Evolutionary conservation across 2,113 vertebrate genomes (phyloP), one percentile per base, ranked within the genome.

Genomic region (Neotoma lepida): DNA sequence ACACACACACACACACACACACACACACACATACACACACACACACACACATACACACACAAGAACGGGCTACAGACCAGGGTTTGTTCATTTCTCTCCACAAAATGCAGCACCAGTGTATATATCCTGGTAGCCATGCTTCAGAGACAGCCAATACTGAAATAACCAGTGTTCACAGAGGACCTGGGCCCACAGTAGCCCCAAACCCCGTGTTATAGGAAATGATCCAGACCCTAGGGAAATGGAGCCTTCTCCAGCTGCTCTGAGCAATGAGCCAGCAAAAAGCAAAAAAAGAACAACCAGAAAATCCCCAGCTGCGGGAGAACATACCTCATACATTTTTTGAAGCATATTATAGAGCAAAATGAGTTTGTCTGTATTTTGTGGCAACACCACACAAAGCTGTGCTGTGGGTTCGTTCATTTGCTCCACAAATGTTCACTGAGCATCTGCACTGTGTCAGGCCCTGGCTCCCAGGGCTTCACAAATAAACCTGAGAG

Each of bases 111-210:
- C 96, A 86, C 89, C 18, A 0, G 35, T 56, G 30, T n/a, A 2
- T 94, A 76, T 33, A 95, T 51, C 71, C 73, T 46, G 0, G 88
- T 94, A 86, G 58, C 91, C 71, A 41, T 86, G 96, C 88, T 97
- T 97, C 96, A 88, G 56, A 95, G 87, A 78, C 96, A 92, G 80
- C 95, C 92, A 96, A 82, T 24, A 63, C n/a, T 94, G 64, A 91
- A 54, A 87, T 96, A 41, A 35, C 82, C 80, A 30, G 26, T 74
- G 87, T 94, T 94, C 93, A 70, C 93, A 86, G 81, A 97, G 68
- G 68, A 33, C 84, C n/a, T 26, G 44, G 2, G 89, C 96, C 95
- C 24, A 88, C 39, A 93, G 61, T 35, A 61, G 84, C 41, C 73
- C 28, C 41, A 82, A 93, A 61, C 88, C 77, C 63, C 30, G 18